Percentiles rank a stretch among this genome's conserved stretches.
These are phyloP conservation scores for Tachycineta bicolor DNA, from an alignment of 2,113 vertebrate species.

Conservation along the genomic window DNA sequence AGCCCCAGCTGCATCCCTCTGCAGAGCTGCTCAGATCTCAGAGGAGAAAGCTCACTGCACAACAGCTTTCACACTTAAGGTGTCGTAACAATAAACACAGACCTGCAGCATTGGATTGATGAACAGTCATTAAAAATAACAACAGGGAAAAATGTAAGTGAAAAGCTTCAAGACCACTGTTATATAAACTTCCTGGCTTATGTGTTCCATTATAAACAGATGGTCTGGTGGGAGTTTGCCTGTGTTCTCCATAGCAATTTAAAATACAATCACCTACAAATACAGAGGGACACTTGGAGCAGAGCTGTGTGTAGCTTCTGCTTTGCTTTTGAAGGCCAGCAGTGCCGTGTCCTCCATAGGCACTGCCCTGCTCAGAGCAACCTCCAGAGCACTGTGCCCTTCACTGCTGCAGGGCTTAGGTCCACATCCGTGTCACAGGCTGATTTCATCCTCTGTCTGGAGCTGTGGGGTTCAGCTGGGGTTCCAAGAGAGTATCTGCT, in stretches of 20 bases:
- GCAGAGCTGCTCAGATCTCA: neutral
- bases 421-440: neutral
- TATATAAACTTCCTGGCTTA: neutral
- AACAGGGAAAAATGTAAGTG: neutral
- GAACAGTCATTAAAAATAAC: neutral
- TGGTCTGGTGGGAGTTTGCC: neutral
- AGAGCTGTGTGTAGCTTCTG: neutral
- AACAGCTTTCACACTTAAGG: neutral
- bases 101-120: neutral
- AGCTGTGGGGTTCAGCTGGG: neutral
- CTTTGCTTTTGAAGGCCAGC: neutral
- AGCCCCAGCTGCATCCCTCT: neutral
- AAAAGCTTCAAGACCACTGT: neutral
- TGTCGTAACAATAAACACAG: neutral
- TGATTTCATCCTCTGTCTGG: neutral
- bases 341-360: neutral
- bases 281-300: neutral
- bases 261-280: neutral
- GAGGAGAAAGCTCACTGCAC: neutral
- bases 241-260: neutral
- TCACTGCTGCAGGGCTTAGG: accelerated
- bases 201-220: neutral
- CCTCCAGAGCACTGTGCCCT: neutral
- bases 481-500: neutral
- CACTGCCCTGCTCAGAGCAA: accelerated